These are phyloP conservation scores for Dascillus cervinus DNA, from an alignment of 2,888 invertebrate genomes.

Conservation along the genomic window DNA sequence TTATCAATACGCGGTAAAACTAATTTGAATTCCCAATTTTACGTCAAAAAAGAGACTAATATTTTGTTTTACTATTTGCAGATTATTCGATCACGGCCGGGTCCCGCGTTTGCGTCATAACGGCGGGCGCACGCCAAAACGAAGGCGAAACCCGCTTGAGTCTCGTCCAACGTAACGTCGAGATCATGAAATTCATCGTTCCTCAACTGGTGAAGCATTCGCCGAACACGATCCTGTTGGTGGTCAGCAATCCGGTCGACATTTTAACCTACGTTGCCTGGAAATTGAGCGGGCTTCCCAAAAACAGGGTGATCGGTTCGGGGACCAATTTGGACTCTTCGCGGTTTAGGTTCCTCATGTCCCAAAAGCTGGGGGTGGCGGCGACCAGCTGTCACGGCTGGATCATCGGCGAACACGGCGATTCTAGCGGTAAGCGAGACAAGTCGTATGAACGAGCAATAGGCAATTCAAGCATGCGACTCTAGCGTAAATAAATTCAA, in stretches of 20 bases:
- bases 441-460: no score
- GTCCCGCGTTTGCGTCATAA: slow-evolving; percentile 79
- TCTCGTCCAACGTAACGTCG: slow-evolving; percentile 83
- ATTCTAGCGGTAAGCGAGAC: slow-evolving; percentile 7
- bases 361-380: slow-evolving; percentile 72
- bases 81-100: slow-evolving; percentile 72
- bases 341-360: slow-evolving; percentile 80
- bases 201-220: slow-evolving; percentile 75
- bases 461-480: no score
- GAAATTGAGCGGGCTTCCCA: slow-evolving; percentile 85
- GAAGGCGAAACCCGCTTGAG: slow-evolving; percentile 80
- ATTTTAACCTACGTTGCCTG: slow-evolving; percentile 88
- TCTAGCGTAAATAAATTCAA: no score
- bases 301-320: slow-evolving; percentile 79
- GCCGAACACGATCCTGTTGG: slow-evolving; percentile 74
- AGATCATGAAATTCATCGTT: slow-evolving; percentile 78
- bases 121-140: slow-evolving; percentile 84
- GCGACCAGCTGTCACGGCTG: slow-evolving; percentile 86
- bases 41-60: no score
- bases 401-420: slow-evolving; percentile 93
- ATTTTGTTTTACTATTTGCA: no score
- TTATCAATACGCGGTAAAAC: no score
- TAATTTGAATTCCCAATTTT: no score
- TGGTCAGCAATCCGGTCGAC: slow-evolving; percentile 91
- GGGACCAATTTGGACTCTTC: slow-evolving; percentile 92